Evolutionary conservation across 30 jellyfish, hydroid and myxozoan genomes (phyloP), one percentile per base, ranked within the genome.

Genomic region (Catostylus mosaicus): DNA sequence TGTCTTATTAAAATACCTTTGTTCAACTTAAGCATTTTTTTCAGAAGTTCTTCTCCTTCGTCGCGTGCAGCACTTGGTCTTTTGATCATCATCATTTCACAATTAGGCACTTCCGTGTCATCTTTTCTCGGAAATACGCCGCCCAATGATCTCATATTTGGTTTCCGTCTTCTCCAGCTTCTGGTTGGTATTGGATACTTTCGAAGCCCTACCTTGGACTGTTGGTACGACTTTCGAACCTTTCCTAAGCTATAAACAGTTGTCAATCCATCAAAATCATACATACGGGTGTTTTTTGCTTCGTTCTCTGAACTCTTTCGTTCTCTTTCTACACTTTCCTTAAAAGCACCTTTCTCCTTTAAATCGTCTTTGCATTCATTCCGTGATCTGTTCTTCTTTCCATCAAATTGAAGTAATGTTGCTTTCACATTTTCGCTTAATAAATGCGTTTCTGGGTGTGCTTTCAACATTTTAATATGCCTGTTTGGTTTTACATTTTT

Each of bases 21-120:
- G 40, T 82, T 82, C 73, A 82, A 37, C 33, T 52, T 70, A 20
- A 82, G 30, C 86, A 82, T 82, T 70, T 82, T 60, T 26, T 82
- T 74, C 54, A 82, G 80, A 19, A 82, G 72, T 33, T 82, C 92
- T 34, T 82, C 83, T 1, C 86, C 92, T 43, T 74, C 75, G 57
- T 68, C 86, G 12, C 71, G 85, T 30, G 85, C 76, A 26, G 46
- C 74, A 32, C 75, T 74, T 34, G 85, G 59, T 31, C 27, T 68
- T 36, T 36, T 68, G 4, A 30, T 0, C n/a, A 32, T 7, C 35
- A 19, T 35, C 43, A 46, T 18, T 7, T 32, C 80, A 23, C 59
- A 23, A 33, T 22, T 36, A 5, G 38, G 4, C 34, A 0, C 64
- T 35, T 68, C 64, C 3, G 36, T 3, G 36, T 68, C 62, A 0